These are phyloP conservation scores for Napeogenes sylphis DNA, from an alignment of 2,888 invertebrate genomes.

Conservation along the genomic window DNA sequence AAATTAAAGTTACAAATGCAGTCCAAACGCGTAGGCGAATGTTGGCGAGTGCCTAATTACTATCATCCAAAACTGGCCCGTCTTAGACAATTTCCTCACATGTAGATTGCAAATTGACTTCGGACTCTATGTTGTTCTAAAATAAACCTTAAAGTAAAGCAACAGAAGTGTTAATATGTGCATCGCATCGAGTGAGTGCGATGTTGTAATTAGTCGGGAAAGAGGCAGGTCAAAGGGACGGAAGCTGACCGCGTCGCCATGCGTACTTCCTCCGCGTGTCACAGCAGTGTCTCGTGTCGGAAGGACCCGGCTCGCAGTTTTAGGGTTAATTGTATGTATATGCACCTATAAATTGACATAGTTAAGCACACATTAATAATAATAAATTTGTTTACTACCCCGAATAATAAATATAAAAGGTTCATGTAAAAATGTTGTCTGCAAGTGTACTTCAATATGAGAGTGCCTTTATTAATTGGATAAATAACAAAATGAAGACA, in stretches of 20 bases:
- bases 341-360: conserved; percentile 7
- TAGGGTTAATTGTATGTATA: conserved; percentile 35
- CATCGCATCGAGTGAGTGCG: conserved; percentile 23
- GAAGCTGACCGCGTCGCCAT: conserved; percentile 67
- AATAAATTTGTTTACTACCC: conserved; percentile 3
- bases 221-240: conserved; percentile 69
- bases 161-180: conserved; percentile 32
- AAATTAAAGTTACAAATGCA: conserved; percentile 31
- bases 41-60: conserved; percentile 41
- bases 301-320: conserved; percentile 43
- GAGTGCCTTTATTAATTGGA: conserved; percentile 14
- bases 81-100: conserved; percentile 63
- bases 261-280: conserved; percentile 60
- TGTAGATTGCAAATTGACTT: conserved; percentile 41
- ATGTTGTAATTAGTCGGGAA: conserved; percentile 56
- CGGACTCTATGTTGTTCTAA: conserved; percentile 36
- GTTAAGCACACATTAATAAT: background rate
- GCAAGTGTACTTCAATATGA: conserved; percentile 2
- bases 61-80: conserved; percentile 49
- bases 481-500: conserved; percentile 27
- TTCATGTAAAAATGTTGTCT: conserved; percentile 2
- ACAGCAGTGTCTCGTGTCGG: conserved; percentile 56
- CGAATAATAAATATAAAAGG: background rate
- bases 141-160: conserved; percentile 35
- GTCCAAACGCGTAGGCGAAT: conserved; percentile 29